Percentiles rank a stretch among this genome's conserved stretches.
phyloP scores from a whole-genome alignment of 2,888 invertebrate genomes.

The Molanna angustata region DNA sequence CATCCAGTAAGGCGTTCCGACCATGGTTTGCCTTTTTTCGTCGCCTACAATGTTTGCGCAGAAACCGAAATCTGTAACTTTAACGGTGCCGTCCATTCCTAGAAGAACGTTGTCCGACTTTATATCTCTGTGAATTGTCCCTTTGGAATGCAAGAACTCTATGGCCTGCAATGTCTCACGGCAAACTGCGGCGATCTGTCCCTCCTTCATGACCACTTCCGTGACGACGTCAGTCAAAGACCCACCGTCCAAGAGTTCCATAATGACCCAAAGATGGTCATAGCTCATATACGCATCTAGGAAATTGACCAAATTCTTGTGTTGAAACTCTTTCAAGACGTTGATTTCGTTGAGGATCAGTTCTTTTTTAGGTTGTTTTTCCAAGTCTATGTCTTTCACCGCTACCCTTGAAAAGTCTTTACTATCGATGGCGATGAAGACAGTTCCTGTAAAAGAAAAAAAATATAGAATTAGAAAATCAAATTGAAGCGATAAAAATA shows the following conservation, averaged over 20 bases:
- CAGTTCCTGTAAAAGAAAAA: conserved; percentile 63
- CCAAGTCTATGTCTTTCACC: conserved; percentile 93
- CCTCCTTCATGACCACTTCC: conserved; percentile 95
- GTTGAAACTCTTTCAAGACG: conserved; percentile 86
- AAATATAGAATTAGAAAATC: too few species aligned
- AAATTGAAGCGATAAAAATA: too few species aligned
- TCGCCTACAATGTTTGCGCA: conserved; percentile 95
- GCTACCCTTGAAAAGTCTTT: conserved; percentile 77
- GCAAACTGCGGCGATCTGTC: conserved; percentile 94
- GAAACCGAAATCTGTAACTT: conserved; percentile 96
- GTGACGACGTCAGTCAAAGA: conserved; percentile 96
- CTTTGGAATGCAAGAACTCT: conserved; percentile 83
- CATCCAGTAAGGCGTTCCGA: conserved; percentile 99
- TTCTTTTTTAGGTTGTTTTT: conserved; percentile 94
- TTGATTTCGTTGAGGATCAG: conserved; percentile 93
- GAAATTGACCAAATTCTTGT: conserved; percentile 94
- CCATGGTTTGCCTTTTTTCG: conserved; percentile 95
- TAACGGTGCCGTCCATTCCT: conserved; percentile 88
- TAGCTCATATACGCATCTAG: conserved; percentile 89
- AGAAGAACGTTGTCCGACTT: conserved; percentile 96
- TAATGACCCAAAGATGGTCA: conserved; percentile 93
- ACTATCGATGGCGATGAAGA: conserved; percentile 83
- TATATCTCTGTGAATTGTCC: conserved; percentile 92
- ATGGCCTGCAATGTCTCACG: conserved; percentile 82
- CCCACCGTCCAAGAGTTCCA: conserved; percentile 94